Evolutionary conservation across 2,797 vertebrate genomes (phyloP).

Genomic region (Otus scops): DNA sequence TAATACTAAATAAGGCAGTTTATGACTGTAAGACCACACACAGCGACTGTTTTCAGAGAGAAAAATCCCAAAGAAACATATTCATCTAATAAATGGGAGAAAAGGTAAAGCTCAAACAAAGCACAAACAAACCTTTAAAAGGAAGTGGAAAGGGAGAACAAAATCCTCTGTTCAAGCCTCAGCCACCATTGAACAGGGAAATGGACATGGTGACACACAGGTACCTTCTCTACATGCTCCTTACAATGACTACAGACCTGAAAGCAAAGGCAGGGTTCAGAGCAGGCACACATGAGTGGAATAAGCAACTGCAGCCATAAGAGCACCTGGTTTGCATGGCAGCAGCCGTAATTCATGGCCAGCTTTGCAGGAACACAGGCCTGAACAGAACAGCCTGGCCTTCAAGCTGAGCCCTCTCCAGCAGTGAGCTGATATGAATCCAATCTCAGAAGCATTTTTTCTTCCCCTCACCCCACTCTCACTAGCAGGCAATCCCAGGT

Average conservation of each 20-base stretch:
- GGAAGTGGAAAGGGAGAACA: neutral
- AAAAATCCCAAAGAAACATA: conserved; percentile 16
- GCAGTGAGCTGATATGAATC: neutral
- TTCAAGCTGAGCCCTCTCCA: neutral
- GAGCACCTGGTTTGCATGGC: neutral
- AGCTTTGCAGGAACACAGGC: fast-evolving
- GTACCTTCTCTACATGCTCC: neutral
- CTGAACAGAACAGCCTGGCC: neutral
- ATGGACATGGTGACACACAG: neutral
- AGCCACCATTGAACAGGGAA: neutral
- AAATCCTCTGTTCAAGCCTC: neutral
- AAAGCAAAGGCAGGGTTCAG: neutral
- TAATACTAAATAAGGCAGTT: conserved; percentile 27
- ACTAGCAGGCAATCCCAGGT: neutral
- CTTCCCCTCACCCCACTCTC: neutral
- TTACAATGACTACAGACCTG: neutral
- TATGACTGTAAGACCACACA: neutral
- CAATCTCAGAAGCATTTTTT: neutral
- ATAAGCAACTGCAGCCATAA: neutral
- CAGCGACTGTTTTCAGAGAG: neutral
- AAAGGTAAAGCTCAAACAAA: conserved; percentile 21
- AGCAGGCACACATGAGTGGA: neutral
- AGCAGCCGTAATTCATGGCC: neutral
- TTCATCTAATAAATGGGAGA: conserved; percentile 10
- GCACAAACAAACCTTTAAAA: conserved; percentile 36